Conservation (phyloP, 2,797 vertebrate genomes). For the Mycteria americana region DNA sequence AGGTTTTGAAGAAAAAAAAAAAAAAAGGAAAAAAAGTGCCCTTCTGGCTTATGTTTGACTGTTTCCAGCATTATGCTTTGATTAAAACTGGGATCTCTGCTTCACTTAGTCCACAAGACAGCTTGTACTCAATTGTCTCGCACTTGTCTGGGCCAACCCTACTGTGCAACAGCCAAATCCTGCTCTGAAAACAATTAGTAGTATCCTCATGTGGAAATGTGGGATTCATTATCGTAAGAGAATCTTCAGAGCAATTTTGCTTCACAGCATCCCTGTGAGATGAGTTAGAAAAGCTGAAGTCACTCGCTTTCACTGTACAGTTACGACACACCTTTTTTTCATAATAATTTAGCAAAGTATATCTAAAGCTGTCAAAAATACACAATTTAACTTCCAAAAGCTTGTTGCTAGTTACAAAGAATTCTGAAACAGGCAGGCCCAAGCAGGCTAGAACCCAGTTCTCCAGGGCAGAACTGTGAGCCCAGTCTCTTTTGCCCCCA, state of each 20-base stretch:
- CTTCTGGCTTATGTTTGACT: neutral
- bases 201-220: neutral
- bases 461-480: neutral
- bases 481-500: neutral
- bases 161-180: neutral
- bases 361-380: neutral
- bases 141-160: neutral
- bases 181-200: neutral
- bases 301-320: neutral
- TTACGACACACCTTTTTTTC: neutral
- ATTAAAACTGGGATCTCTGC: neutral
- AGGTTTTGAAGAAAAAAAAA: neutral
- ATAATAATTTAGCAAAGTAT: neutral
- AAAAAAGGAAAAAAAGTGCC: too few species aligned
- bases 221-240: neutral
- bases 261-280: neutral
- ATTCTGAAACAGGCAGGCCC: neutral
- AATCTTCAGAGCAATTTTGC: neutral
- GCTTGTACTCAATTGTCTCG: neutral
- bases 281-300: neutral
- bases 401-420: neutral
- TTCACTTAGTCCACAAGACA: neutral
- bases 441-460: neutral
- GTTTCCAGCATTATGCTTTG: neutral
- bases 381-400: neutral